These are phyloP conservation scores for Falco columbarius DNA, from an alignment of 2,797 vertebrate species.

Conservation along the genomic window DNA sequence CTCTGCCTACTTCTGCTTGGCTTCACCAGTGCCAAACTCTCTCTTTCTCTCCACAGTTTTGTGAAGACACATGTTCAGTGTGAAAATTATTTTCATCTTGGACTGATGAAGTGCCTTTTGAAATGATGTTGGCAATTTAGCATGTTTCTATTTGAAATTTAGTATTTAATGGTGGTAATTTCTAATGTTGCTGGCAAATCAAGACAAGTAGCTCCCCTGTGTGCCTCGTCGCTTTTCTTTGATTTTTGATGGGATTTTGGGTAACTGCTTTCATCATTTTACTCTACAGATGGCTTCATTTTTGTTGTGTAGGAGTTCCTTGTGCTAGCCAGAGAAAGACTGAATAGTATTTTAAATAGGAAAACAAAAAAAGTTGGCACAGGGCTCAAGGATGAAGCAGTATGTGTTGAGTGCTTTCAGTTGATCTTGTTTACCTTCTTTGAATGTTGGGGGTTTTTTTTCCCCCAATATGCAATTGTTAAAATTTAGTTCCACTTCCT, in stretches of 20 bases:
- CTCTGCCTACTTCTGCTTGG: not conserved
- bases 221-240: not conserved
- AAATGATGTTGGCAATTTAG: not conserved
- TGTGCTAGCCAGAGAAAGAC: slow-evolving; percentile 41
- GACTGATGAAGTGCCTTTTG: not conserved
- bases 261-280: not conserved
- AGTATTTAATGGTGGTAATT: not conserved
- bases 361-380: not conserved
- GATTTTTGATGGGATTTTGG: not conserved
- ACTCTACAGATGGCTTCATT: not conserved
- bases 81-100: not conserved
- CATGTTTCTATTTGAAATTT: not conserved
- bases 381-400: not conserved
- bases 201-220: not conserved
- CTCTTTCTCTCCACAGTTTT: not conserved
- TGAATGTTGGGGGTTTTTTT: not conserved
- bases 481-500: not conserved
- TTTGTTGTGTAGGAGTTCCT: slow-evolving; percentile 30
- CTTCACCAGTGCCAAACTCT: not conserved
- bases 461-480: not conserved
- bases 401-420: not conserved
- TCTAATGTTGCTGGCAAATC: not conserved
- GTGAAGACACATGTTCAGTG: accelerated
- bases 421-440: not conserved
- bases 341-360: not conserved